Evolutionary conservation across 2,797 vertebrate species (phyloP), one percentile per base, ranked within the genome.

Genomic region (Smutsia gigantea): DNA sequence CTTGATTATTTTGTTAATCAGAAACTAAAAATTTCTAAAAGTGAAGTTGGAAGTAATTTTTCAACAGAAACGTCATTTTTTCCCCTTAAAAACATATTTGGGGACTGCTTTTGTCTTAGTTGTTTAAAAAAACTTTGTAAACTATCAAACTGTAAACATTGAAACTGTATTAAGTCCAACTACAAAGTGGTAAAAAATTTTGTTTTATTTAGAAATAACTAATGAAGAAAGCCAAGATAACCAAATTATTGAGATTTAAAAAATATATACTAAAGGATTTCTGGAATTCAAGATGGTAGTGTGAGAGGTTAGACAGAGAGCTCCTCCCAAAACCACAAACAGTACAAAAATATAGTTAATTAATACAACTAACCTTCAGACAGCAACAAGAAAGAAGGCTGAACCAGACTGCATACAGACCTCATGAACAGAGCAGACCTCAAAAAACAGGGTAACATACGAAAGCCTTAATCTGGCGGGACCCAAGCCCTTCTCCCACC

Each of bases 141-240:
- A 92, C 64, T 55, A 92, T 79, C 11, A 85, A 63, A 92, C 3
- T 87, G 71, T 72, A 87, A 89, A 82, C 13, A 78, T 74, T 95
- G 64, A 90, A 95, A 93, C 15, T 83, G 2, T 51, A 92, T 87
- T 68, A 96, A 94, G 57, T 63, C 49, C 46, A 90, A 72, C 9
- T 83, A 87, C 15, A 68, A 64, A 69, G 59, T 34, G 86, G 23
- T 63, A 71, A 93, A 83, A 93, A 17, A 42, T 93, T 71, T 75
- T 61, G 7, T 0, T 27, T 78, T 10, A 90, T 46, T 87, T 42
- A 88, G 29, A 83, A 88, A 79, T 68, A 18, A 84, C 11, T 59
- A 93, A 92, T 71, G 5, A 27, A 55, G 7, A 89, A 87, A 89
- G 21, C 69, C 55, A 90, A 87, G 57, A 21, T 64, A 75, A 91